Base-by-base conservation (phyloP, 1,140 invertebrate species). In the Camponotus floridanus region DNA sequence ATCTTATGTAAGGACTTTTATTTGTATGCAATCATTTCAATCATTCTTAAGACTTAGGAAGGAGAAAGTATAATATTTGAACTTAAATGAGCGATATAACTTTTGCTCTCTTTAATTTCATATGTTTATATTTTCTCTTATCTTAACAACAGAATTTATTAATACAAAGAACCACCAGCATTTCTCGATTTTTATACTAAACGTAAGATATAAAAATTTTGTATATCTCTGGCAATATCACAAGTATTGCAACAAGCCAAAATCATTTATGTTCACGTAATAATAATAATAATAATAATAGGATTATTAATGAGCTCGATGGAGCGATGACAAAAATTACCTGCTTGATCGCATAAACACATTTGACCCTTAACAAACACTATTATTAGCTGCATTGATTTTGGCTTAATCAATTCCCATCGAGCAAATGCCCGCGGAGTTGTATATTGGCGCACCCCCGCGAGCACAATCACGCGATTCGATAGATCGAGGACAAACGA, bases 321-420 rank as follows among this genome's bases (percentile, higher is more conserved):
- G 26, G 45, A 55, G 51, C 65, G 31, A 70, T 42, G 76, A 45
- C 65, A 80, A 80, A 80, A 80, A 80, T 80, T 70, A 80, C 45
- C 64, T 39, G 42, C 39, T 73, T 39, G 55, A 26, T 73, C 79
- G 67, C 36, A 70, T 61, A 80, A 80, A 80, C 11, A 68, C 39
- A 26, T 73, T 61, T 57, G 79, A 42, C 68, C 79, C 79, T 83
- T 83, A 74, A 74, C 79, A 83, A 74, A 83, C 39, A 39, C 59
- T 64, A 74, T 74, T 83, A 83, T 83, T 83, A 83, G 79, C 68
- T 73, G 79, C 79, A 83, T 83, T 83, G 79, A 83, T 83, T 73
- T 83, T 42, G 68, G 79, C 42, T 83, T 83, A 83, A 83, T 83
- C 79, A 74, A 83, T 61, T 67, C 45, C 81, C 42, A 85, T 85